Percentiles rank a stretch among this genome's conserved stretches.
These are phyloP conservation scores for Microcebus jonahi DNA, from an alignment of 2,113 vertebrate genomes.

Conservation along the genomic window DNA sequence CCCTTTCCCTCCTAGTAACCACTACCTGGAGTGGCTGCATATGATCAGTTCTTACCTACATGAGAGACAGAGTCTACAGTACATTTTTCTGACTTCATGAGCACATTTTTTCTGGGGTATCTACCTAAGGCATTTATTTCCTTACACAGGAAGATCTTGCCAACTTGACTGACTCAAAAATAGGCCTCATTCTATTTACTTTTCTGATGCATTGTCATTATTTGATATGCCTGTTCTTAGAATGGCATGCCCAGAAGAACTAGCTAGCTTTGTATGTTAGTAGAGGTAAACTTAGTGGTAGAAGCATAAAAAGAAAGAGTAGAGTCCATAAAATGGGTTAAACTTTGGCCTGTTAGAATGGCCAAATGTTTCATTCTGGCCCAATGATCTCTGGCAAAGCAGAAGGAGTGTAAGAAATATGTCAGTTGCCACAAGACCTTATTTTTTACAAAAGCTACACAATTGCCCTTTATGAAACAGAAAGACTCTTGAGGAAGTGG, in stretches of 20 bases:
- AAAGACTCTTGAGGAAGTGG: neutral
- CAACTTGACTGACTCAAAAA: neutral
- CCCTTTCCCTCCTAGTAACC: neutral
- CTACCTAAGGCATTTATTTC: neutral
- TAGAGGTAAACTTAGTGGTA: conserved; percentile 9
- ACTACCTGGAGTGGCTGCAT: neutral
- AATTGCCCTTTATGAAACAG: conserved; percentile 17
- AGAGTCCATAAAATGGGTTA: conserved; percentile 36
- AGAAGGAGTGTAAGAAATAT: neutral
- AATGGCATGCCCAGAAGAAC: conserved; percentile 1
- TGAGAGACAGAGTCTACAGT: neutral
- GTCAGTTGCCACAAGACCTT: neutral
- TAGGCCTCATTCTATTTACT: conserved; percentile 16
- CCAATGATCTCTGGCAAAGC: conserved; percentile 8
- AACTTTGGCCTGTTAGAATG: conserved; percentile 35
- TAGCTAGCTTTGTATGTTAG: conserved; percentile 12
- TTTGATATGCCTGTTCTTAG: conserved; percentile 12
- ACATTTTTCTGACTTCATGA: conserved; percentile 26
- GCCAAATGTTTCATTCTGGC: conserved; percentile 1
- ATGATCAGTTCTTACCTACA: neutral
- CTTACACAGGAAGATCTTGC: neutral
- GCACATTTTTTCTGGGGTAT: neutral
- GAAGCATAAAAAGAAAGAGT: conserved; percentile 49
- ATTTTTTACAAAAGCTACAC: neutral
- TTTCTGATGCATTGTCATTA: conserved; percentile 35